phyloP scores from a whole-genome alignment of 2,888 invertebrate species.

The Drosophila eohydei region DNA sequence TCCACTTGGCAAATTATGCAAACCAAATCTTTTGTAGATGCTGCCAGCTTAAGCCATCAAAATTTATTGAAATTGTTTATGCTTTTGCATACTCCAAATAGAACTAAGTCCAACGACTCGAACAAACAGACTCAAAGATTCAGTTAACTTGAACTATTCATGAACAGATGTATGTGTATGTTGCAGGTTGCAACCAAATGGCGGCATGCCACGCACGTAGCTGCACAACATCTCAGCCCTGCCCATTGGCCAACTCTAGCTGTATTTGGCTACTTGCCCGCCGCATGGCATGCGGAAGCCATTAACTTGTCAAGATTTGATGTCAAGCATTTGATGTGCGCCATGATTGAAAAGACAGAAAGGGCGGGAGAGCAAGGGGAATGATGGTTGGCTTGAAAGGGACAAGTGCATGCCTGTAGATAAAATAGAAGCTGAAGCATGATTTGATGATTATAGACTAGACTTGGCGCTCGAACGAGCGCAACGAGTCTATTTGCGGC shows the following conservation, averaged over 20 bases:
- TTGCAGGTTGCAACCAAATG: neutral
- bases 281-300: conserved; percentile 46
- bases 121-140: too few relatives aligned
- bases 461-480: conserved; percentile 75
- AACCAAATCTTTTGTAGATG: neutral
- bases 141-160: too few relatives aligned
- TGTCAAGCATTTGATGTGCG: conserved; percentile 67
- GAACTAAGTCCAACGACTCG: too few relatives aligned
- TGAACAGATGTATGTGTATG: too few relatives aligned
- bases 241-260: neutral
- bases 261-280: conserved; percentile 13
- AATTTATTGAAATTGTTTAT: neutral
- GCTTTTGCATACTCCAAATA: neutral
- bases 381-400: neutral
- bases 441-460: conserved; percentile 79
- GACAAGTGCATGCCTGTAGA: conserved; percentile 23
- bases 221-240: neutral
- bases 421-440: conserved; percentile 54
- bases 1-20: neutral
- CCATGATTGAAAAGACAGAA: conserved; percentile 58
- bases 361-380: neutral
- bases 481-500: conserved; percentile 75
- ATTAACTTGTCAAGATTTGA: conserved; percentile 71
- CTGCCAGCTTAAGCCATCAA: neutral
- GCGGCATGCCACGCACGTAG: conserved; percentile 1